Evolutionary conservation across 2,888 invertebrate genomes (phyloP).

Genomic region (Melanotus villosus): DNA sequence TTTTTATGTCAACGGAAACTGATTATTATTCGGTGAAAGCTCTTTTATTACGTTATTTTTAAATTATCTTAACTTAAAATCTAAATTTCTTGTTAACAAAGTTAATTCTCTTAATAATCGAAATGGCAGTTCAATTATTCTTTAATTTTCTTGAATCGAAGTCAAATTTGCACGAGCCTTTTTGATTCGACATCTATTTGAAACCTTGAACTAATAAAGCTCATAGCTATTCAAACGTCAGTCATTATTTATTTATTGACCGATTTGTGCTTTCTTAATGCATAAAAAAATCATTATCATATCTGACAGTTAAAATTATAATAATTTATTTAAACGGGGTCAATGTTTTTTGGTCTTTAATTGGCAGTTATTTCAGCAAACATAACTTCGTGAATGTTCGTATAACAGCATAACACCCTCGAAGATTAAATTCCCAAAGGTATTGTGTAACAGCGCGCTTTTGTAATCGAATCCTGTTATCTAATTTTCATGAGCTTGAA

Average conservation of each 20-base stretch:
- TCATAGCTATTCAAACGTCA: neutral
- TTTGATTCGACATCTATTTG: too few relatives aligned
- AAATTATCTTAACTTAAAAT: too few relatives aligned
- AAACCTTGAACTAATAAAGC: too few relatives aligned
- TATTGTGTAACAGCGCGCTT: constrained; percentile 2
- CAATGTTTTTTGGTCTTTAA: neutral
- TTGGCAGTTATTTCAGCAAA: neutral
- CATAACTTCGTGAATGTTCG: neutral
- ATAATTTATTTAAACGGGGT: neutral
- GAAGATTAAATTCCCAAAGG: neutral
- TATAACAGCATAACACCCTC: neutral
- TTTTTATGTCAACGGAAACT: too few relatives aligned
- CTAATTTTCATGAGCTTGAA: neutral
- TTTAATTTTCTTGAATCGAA: too few relatives aligned
- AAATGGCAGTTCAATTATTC: too few relatives aligned
- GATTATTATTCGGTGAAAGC: too few relatives aligned
- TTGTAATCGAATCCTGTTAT: neutral
- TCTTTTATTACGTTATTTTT: too few relatives aligned
- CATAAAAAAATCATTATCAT: neutral
- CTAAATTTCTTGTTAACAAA: too few relatives aligned
- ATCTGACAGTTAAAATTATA: neutral
- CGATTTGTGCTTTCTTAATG: neutral
- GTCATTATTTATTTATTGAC: neutral
- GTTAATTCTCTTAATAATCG: too few relatives aligned
- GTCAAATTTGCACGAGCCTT: too few relatives aligned